phyloP scores from a whole-genome alignment of 1,140 invertebrate species.

The Drosophila nannoptera region DNA sequence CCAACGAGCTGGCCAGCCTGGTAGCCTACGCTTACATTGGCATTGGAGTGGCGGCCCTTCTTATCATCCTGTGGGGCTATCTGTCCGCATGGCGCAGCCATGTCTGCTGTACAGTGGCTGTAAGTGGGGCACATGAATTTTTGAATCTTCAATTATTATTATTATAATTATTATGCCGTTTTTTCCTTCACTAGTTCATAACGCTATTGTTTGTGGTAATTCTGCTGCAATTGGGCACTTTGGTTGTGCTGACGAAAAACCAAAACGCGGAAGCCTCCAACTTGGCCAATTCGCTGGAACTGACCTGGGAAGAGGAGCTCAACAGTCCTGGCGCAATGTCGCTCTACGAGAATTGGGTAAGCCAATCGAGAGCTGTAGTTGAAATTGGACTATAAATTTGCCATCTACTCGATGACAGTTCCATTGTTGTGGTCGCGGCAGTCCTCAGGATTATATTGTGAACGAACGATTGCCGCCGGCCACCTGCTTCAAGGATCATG shows the following conservation, averaged over 20 bases:
- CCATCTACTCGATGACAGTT: conserved; percentile 64
- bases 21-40: conserved; percentile 47
- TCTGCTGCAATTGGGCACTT: conserved; percentile 43
- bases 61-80: conserved; percentile 66
- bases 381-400: background rate
- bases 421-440: conserved; percentile 81
- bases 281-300: conserved; percentile 57
- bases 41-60: conserved; percentile 47
- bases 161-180: background rate
- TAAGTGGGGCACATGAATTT: conserved; percentile 30
- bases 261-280: conserved; percentile 41
- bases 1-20: conserved; percentile 38
- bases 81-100: conserved; percentile 65
- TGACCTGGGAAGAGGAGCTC: conserved; percentile 67
- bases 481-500: conserved; percentile 64
- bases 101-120: conserved; percentile 73
- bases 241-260: conserved; percentile 37
- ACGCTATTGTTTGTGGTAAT: conserved; percentile 57
- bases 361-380: too few species aligned
- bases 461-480: conserved; percentile 46
- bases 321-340: conserved; percentile 71
- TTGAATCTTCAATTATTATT: too few species aligned
- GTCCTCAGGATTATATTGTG: conserved; percentile 68
- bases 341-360: conserved; percentile 70
- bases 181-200: conserved; percentile 49